These are phyloP conservation scores for Sialis lutaria DNA, from an alignment of 2,888 invertebrate species.

Conservation along the genomic window DNA sequence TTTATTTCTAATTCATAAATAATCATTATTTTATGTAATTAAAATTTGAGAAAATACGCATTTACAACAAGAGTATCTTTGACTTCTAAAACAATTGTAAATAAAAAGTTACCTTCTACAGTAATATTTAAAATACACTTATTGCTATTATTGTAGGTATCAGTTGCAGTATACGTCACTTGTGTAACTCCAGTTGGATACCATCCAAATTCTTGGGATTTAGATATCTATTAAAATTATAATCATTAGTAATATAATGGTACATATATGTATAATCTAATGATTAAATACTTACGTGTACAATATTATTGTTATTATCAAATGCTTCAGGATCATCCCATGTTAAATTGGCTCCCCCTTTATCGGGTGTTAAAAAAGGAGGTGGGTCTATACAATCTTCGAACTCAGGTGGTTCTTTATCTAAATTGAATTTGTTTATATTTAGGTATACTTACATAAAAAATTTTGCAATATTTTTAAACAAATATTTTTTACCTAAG, in stretches of 20 bases:
- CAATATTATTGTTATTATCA: too few relatives aligned
- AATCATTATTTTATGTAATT: too few relatives aligned
- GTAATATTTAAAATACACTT: constrained; percentile 39
- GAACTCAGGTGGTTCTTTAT: constrained; percentile 34
- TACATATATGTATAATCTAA: too few relatives aligned
- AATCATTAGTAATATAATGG: not conserved
- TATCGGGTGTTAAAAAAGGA: constrained; percentile 22
- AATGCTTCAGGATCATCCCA: constrained; percentile 34
- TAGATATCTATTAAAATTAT: constrained; percentile 17
- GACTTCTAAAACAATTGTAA: too few relatives aligned
- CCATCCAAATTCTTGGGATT: constrained; percentile 25
- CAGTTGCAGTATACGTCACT: constrained; percentile 38
- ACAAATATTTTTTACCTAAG: not conserved
- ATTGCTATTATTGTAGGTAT: constrained; percentile 36
- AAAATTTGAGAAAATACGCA: too few relatives aligned
- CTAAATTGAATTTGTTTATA: constrained; percentile 17
- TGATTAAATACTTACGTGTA: too few relatives aligned
- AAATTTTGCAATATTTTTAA: not conserved
- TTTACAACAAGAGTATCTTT: too few relatives aligned
- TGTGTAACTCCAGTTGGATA: constrained; percentile 36
- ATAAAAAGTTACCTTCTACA: constrained; percentile 29
- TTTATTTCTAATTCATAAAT: too few relatives aligned
- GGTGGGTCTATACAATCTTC: constrained; percentile 41
- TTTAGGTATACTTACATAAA: constrained; percentile 7
- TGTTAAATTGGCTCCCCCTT: constrained; percentile 25